Base-by-base conservation (phyloP, 2,797 vertebrate genomes). In the Macropus fuliginosus region DNA sequence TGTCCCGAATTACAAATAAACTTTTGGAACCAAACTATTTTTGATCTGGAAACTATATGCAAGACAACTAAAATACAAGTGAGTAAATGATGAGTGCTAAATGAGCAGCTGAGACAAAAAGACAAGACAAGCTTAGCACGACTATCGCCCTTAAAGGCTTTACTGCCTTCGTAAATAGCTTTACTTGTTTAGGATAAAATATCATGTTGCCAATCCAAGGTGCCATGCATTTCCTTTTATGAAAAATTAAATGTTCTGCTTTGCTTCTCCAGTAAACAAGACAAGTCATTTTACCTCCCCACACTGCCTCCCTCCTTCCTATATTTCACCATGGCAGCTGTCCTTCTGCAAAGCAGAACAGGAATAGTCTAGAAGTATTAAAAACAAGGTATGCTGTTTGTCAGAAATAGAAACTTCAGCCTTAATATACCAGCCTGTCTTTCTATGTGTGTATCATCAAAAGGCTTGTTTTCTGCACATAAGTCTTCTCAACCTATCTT, bases 121-220 rank as follows among this genome's bases (percentile, higher is more conserved):
- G 40, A 87, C 8, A 81, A 46, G n/a, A 81, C n/a, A 81, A 46
- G 66, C n/a, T 81, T 81, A 81, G n/a, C 66, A 87, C 5, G 21
- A 46, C 74, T 87, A 90, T 96, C 87, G 95, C 31, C 4, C 28
- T 92, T 93, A 92, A 91, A 94, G 90, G 90, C 46, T 91, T 91
- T 93, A 10, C 54, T 95, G 12, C 92, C 87, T 94, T 94, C 66
- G 91, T 56, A 97, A 95, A 62, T 59, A 56, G 56, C 94, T 92
- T 91, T 92, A 92, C 94, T 90, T 94, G 94, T 62, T 95, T 94
- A 96, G 56, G 91, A 91, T 93, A 97, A n/a, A 95, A 74, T 95
- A 95, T 93, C 62, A 54, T 94, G 94, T 92, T 97, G 40, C 89
- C 52, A 92, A 1, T 91, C 94, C 55, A 57, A 95, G 89, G 92